These are phyloP conservation scores for Capitulum mitella DNA, from an alignment of 2,888 invertebrate species.

Conservation along the genomic window DNA sequence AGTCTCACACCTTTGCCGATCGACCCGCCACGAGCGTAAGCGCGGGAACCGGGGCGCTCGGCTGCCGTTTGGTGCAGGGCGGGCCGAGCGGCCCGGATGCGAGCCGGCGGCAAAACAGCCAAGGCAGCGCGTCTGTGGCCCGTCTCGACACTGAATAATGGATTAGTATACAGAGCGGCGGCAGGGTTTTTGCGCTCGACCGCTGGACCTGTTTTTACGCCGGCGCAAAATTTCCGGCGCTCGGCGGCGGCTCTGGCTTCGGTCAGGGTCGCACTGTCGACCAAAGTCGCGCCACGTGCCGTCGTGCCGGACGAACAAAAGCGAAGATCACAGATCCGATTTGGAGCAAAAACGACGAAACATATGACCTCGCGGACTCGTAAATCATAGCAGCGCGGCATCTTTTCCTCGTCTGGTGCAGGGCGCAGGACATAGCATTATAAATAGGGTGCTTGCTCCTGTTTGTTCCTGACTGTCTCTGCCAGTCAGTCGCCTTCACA, in stretches of 20 bases:
- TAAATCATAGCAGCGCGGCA: background rate
- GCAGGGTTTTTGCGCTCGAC: background rate
- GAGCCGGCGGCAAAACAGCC: too few species aligned
- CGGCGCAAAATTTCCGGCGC: background rate
- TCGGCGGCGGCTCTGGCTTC: background rate
- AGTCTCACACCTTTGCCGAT: too few species aligned
- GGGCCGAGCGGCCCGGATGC: too few species aligned
- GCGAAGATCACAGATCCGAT: background rate
- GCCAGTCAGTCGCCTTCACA: too few species aligned
- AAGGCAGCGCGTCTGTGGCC: background rate
- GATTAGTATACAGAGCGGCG: constrained; percentile 10
- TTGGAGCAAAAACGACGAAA: background rate
- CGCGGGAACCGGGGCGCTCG: background rate
- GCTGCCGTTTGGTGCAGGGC: background rate
- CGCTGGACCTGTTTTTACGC: background rate
- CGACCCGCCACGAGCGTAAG: too few species aligned
- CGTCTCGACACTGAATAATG: constrained; percentile 18
- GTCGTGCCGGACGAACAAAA: background rate
- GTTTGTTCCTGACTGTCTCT: too few species aligned
- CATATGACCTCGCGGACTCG: background rate
- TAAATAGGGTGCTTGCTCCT: background rate
- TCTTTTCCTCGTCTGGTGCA: background rate
- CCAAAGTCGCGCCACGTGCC: background rate
- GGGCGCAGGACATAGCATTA: background rate
- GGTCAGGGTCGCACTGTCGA: background rate